phyloP scores from a whole-genome alignment of 30 jellyfish, hydroid and myxozoan species.

The Hydra vulgaris region DNA sequence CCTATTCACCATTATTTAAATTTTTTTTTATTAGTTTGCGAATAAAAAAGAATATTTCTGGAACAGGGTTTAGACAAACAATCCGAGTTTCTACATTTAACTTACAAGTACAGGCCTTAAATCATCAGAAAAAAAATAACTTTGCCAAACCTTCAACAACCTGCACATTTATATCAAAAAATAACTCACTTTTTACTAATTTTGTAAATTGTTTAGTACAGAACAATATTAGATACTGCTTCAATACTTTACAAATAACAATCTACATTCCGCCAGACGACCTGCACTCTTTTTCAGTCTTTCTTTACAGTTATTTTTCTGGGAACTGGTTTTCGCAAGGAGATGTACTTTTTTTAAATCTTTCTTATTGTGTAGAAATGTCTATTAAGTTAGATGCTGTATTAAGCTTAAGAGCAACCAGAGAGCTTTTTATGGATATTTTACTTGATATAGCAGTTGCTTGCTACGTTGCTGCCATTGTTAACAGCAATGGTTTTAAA shows the following conservation, averaged over 20 bases:
- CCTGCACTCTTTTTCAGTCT: not conserved
- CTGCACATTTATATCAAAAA: not conserved
- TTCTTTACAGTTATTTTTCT: not conserved
- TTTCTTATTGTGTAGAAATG: not conserved
- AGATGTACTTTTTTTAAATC: conserved; percentile 5
- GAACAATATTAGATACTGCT: not conserved
- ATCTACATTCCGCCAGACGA: not conserved
- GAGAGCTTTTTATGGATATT: conserved; percentile 7
- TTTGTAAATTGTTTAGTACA: not conserved
- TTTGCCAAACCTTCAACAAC: not conserved
- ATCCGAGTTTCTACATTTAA: no score
- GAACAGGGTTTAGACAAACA: no score
- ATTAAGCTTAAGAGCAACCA: not conserved
- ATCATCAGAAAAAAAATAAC: no score
- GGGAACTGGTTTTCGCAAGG: conserved; percentile 10
- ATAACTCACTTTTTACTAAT: not conserved
- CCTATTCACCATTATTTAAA: not conserved
- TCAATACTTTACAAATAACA: not conserved
- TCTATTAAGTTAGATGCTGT: not conserved
- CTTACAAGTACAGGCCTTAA: no score
- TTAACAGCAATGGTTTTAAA: conserved; percentile 45
- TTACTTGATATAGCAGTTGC: conserved; percentile 29
- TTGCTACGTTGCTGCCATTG: conserved; percentile 28
- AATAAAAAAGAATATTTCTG: no score
- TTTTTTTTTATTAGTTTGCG: not conserved